phyloP scores from a whole-genome alignment of 1,140 invertebrate genomes.

The Drosophila auraria region DNA sequence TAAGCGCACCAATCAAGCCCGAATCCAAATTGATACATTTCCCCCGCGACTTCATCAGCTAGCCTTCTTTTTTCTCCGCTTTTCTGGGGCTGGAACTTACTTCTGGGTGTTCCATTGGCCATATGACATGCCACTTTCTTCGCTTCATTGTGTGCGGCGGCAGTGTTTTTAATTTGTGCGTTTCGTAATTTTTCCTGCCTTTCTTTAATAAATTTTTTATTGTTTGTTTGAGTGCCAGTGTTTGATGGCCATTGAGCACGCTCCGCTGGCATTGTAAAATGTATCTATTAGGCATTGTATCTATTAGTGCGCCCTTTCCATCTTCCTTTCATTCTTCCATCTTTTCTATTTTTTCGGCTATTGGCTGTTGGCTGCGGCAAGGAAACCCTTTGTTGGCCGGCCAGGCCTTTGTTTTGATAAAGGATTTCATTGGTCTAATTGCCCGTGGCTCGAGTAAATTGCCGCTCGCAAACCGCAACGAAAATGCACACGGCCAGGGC shows the following conservation, averaged over 20 bases:
- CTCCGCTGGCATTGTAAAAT: conserved; percentile 73
- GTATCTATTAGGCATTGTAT: conserved; percentile 71
- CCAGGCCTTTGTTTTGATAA: conserved; percentile 58
- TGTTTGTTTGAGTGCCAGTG: conserved; percentile 76
- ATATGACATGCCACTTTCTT: conserved; percentile 81
- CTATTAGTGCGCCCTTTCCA: conserved; percentile 67
- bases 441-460: conserved; percentile 57
- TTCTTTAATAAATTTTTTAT: conserved; percentile 84
- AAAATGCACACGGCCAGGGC: conserved; percentile 56
- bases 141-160: conserved; percentile 41
- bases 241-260: conserved; percentile 75
- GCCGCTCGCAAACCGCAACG: conserved; percentile 72
- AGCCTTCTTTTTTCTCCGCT: conserved; percentile 4
- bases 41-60: conserved; percentile 37
- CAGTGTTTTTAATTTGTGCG: conserved; percentile 75
- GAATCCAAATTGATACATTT: conserved; percentile 79
- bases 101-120: conserved; percentile 79
- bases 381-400: conserved; percentile 57
- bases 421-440: conserved; percentile 62
- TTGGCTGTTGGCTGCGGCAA: neutral
- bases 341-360: conserved; percentile 3
- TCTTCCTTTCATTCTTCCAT: conserved; percentile 32
- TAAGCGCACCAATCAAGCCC: conserved; percentile 72
- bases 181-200: conserved; percentile 73
- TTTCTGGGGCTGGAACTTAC: conserved; percentile 39